Evolutionary conservation across 2,888 invertebrate genomes (phyloP).

Genomic region (Ectemnius lituratus): DNA sequence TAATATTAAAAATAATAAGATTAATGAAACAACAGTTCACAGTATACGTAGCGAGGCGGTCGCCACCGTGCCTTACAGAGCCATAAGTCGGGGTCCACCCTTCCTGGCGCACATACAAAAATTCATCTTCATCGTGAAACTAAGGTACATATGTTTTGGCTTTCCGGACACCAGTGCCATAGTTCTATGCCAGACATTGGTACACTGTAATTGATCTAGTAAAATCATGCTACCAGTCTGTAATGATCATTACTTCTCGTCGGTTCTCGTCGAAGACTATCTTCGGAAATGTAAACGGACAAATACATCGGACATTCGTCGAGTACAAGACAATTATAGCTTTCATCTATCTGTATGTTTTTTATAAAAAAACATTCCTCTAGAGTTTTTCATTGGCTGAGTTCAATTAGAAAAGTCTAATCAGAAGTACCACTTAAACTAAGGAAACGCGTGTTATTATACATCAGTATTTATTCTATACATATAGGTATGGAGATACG

Average conservation of each 20-base stretch:
- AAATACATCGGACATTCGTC: constrained; percentile 23
- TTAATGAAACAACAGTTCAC: constrained; percentile 55
- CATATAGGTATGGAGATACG: constrained; percentile 40
- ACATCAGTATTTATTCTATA: constrained; percentile 54
- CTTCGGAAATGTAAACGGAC: no score
- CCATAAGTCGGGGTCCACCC: constrained; percentile 61
- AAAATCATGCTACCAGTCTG: no score
- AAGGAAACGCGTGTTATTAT: constrained; percentile 53
- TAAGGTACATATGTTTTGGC: constrained; percentile 52
- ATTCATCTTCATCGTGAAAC: constrained; percentile 39
- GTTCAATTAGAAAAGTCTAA: constrained; percentile 43
- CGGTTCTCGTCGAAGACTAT: no score
- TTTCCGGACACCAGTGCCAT: constrained; percentile 35
- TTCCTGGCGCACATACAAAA: constrained; percentile 48
- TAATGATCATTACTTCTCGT: no score
- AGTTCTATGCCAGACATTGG: no score
- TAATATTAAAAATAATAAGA: constrained; percentile 50
- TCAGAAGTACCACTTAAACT: constrained; percentile 39
- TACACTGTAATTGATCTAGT: no score
- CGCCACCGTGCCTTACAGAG: constrained; percentile 29
- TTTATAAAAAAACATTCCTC: background rate
- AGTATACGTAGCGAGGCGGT: constrained; percentile 33
- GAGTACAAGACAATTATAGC: constrained; percentile 26
- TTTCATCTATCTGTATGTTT: background rate
- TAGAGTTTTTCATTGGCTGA: constrained; percentile 39